phyloP scores from a whole-genome alignment of 53 echinoderm and acorn worm genomes.

The Echinarachnius parma region DNA sequence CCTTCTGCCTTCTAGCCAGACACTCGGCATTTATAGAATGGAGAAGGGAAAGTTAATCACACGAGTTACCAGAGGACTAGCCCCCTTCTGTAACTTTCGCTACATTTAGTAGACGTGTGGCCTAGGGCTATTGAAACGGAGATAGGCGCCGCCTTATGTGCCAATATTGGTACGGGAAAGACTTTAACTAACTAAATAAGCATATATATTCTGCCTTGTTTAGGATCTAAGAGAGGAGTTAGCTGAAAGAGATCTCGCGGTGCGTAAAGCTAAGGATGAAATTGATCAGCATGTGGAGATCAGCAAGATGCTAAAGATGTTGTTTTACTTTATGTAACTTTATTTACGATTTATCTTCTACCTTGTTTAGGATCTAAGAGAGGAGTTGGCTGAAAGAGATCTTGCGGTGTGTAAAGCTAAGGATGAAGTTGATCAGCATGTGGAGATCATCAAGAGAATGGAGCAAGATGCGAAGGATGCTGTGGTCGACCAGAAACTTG shows the following conservation, averaged over 20 bases:
- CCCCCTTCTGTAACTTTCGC: no score
- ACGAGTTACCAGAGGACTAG: no score
- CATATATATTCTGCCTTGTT: no score
- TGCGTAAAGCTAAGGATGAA: conserved; percentile 54
- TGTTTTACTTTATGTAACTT: conserved; percentile 68
- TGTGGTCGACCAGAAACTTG: conserved; percentile 75
- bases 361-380: conserved; percentile 43
- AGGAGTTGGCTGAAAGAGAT: conserved; percentile 62
- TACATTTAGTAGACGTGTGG: no score
- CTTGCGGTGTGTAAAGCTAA: conserved; percentile 44
- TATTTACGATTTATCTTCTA: conserved; percentile 52
- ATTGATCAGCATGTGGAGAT: conserved; percentile 41
- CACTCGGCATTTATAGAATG: no score
- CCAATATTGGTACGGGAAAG: no score
- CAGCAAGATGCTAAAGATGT: conserved; percentile 76
- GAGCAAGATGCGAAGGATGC: conserved; percentile 80
- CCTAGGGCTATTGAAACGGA: no score
- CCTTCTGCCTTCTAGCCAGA: no score
- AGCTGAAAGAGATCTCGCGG: conserved; percentile 55
- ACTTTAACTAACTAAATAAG: no score
- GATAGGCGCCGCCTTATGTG: no score
- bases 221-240: conserved; percentile 62
- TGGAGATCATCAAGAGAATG: conserved; percentile 55
- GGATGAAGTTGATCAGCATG: conserved; percentile 55
- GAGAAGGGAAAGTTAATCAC: no score